Evolutionary conservation across 2,113 vertebrate species (phyloP), one percentile per base, ranked within the genome.

Genomic region (Patagioenas fasciata): DNA sequence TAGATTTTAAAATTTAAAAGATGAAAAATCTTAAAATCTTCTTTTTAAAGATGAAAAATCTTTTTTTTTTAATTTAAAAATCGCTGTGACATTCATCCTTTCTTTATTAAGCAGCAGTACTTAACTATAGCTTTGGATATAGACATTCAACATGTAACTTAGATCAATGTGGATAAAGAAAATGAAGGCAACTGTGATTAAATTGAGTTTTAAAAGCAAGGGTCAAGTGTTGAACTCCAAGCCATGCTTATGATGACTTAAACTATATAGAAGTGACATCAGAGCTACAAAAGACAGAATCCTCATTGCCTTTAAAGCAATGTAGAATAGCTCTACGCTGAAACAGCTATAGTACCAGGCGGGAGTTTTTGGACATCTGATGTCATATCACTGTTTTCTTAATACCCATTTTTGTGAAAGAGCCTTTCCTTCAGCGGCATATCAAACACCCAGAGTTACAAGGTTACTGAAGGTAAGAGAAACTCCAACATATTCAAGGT

Each of bases 121-220:
- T 47, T 70, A 29, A 19, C 70, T 36, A n/a, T 31, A 61, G 48
- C 10, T 78, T 84, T n/a, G 25, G 36, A 32, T 38, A 23, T 5
- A 64, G 42, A 50, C 28, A 58, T 16, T 62, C 36, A 58, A 8
- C 23, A n/a, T 56, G 50, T 56, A 40, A 25, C 28, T 92, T 66
- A 77, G 31, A 23, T 15, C 38, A 74, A 29, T 0, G 0, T 0
- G 12, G 48, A 78, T 20, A 74, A 84, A 60, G 67, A 60, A 89
- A 80, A 78, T 10, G 48, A 83, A 78, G 21, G 11, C 10, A 65
- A 31, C 5, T 66, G 66, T 70, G n/a, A 66, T 28, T 28, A 61
- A 60, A 75, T 3, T 32, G 50, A 70, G 13, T 4, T 7, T 9
- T 15, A 74, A 91, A 65, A 91, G 51, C 21, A 66, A 19, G 24